Evolutionary conservation across 2,888 invertebrate genomes (phyloP).

Genomic region (Adineta ricciae): DNA sequence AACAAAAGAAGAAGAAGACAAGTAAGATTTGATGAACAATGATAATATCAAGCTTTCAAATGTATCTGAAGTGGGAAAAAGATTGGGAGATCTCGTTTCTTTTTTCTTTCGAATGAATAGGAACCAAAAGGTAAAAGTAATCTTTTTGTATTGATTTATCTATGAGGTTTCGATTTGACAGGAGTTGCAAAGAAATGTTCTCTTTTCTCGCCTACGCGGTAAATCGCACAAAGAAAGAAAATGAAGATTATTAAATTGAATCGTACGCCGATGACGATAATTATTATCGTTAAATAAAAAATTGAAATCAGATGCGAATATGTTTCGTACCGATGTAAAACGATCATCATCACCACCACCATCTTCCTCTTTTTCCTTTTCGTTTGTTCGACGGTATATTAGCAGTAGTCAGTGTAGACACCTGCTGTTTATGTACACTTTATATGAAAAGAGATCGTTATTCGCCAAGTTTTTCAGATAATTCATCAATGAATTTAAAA

Average conservation of each 20-base stretch:
- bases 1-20: neutral
- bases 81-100: neutral
- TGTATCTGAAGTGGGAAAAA: neutral
- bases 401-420: neutral
- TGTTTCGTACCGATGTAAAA: neutral
- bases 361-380: too few species aligned
- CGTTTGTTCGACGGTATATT: neutral
- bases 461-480: neutral
- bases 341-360: too few species aligned
- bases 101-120: neutral
- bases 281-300: neutral
- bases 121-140: neutral
- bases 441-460: neutral
- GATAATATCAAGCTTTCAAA: neutral
- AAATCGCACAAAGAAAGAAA: neutral
- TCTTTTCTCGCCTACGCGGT: neutral
- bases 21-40: neutral
- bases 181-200: neutral
- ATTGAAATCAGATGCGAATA: neutral
- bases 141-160: neutral
- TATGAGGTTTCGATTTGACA: neutral
- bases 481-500: neutral
- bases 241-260: neutral
- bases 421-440: neutral
- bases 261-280: neutral